Base-by-base conservation (phyloP, 1,140 invertebrate genomes). In the Lasioglossum baleicum region DNA sequence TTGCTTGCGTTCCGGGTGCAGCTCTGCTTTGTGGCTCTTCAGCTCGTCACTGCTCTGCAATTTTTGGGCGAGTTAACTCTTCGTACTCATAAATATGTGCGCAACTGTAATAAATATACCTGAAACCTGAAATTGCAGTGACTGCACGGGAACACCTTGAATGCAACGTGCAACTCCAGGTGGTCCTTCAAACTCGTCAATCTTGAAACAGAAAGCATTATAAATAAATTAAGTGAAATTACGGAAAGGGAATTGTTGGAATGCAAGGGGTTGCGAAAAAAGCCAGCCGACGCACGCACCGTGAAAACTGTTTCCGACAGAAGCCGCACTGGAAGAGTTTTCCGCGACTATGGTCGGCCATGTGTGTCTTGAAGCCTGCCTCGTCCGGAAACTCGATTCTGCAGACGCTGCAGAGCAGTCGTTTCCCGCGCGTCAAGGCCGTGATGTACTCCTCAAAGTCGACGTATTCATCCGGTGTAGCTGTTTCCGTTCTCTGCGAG, bases 401-500 rank as follows among this genome's bases (percentile, higher is more conserved):
- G 56, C 84, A 85, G 35, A 86, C 72, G 73, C 65, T 85, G 81
- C 84, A 86, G 31, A 76, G 51, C 73, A 80, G 69, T 4, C 66
- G 48, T 56, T 70, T 73, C 0, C 83, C 75, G 35, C 58, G 73
- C 51, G 75, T 70, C 68, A 83, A 17, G 13, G 75, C 78, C 17
- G 40, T 35, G n/a, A 85, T 64, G 66, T 85, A 85, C 56, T 82
- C 76, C 60, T 85, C 81, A 74, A 86, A 85, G 48, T 85, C 68
- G 20, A 60, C 78, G 44, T 83, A 80, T 51, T 68, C 70, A n/a
- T 84, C 77, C 68, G 63, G 11, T 0, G 17, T 26, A 1, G 35
- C n/a, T 31, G 7, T 10, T 20, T 77, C 83, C 48, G 48, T 66
- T 53, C 67, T 60, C 69, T 44, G 74, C 35, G 65, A n/a, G 56